Base-by-base conservation (phyloP, 2,888 invertebrate genomes). In the Pristionchus arcanus region DNA sequence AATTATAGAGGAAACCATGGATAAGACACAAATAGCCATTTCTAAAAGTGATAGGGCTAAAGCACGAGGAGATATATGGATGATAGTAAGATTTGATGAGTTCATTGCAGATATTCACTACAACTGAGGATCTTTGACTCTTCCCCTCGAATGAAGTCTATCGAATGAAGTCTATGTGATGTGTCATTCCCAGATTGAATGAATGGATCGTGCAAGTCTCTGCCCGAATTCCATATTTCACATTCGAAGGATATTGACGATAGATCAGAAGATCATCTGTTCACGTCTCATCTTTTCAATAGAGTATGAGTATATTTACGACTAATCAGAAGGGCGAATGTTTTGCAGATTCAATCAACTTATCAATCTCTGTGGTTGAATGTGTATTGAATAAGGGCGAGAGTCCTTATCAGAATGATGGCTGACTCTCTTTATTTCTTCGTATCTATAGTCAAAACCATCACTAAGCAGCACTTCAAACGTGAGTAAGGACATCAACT, bases 321-420 rank as follows among this genome's bases (percentile, higher is more conserved):
- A 59, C 21, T 59, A 59, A 59, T 59, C 59, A 59, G 59, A 59
- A 59, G 59, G 59, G 59, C 59, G 59, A 59, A 59, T 59, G 59
- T 59, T 59, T 59, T 59, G 59, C 59, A 59, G 59, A 59, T 25
- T 59, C 59, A 5, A 59, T 59, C 59, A 25, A 59, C 19, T 59
- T 59, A 59, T 59, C 59, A 59, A 15, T 31, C 74, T 74, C 37
- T 74, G 74, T 74, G 74, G 34, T 74, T n/a, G 42, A 42, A 42
- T 34, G 37, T 42, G 77, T 77, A 21, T 77, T 77, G 42, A 77
- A 77, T 77, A 77, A 13, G 77, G 31, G 34, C 34, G 74, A 74
- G 74, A n/a, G 49, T 49, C 77, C 42, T 77, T 77, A 77, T 77
- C 77, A 77, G 25, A 77, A 42, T 42, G 42, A 42, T 16, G 42